Evolutionary conservation across 2,888 invertebrate species (phyloP), one percentile per base, ranked within the genome.

Genomic region (Alloscopus bannaensis): DNA sequence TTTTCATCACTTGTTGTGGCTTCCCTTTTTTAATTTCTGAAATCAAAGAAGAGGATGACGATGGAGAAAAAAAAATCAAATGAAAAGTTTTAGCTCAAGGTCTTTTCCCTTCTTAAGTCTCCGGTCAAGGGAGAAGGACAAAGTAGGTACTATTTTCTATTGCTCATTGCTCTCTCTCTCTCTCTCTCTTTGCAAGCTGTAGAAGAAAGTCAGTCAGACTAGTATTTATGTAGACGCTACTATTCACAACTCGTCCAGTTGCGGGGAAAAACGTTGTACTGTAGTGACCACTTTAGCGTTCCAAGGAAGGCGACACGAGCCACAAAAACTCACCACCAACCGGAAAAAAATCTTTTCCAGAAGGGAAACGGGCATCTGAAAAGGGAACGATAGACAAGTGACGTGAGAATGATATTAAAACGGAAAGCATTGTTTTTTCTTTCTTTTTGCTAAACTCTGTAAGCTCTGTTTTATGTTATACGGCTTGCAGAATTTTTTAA

Each of bases 361-460:
- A 47, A 60, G 59, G 18, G 20, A 28, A 60, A 60, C 55, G 18
- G 36, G 59, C 28, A 60, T n/a, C n/a, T n/a, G 60, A 60, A 59
- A 36, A 60, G 42, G 36, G 64, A 42, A 59, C 42, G 60, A 71
- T 55, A 72, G 72, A 72, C 62, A 72, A 64, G 52, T 72, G 71
- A 71, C 71, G 62, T 50, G 60, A 57, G 50, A n/a, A n/a, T 50
- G 59, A 71, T 71, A 29, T 70, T 57, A 70, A 42, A 70, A 59
- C 24, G 28, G 20, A 62, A 71, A 60, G n/a, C 60, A 70, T 62
- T 50, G 71, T 50, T 69, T 71, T 71, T 62, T 71, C 59, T 62
- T 26, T 71, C 22, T 72, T 24, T 40, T 62, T 40, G 3, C 52
- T 47, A n/a, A n/a, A 22, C 59, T 59, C 40, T 59, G 20, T 18